These are phyloP conservation scores for Rousettus leschenaultii DNA, from an alignment of 2,113 vertebrate genomes.

Conservation along the genomic window DNA sequence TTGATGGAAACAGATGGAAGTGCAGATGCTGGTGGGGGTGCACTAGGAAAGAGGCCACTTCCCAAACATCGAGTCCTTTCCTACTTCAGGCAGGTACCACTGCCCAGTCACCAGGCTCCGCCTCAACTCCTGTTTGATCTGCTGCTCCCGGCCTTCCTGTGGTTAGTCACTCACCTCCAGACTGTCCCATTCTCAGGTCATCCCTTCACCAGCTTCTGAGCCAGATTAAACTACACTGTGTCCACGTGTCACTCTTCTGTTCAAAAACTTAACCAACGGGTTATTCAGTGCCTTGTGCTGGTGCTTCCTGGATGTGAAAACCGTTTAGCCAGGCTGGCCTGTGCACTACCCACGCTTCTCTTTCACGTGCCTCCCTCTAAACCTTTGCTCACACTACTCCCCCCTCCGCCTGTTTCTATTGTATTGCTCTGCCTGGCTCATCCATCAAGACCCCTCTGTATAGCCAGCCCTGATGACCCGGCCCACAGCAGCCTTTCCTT, in stretches of 20 bases:
- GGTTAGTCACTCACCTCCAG: background rate
- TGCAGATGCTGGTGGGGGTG: background rate
- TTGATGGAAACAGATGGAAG: background rate
- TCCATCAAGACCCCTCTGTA: background rate
- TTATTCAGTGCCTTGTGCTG: background rate
- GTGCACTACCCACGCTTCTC: background rate
- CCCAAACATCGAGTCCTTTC: background rate
- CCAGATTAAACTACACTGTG: background rate
- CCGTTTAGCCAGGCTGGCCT: background rate
- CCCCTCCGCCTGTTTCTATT: accelerated
- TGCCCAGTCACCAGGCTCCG: background rate
- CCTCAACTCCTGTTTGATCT: background rate
- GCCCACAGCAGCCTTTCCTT: background rate
- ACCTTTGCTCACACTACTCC: background rate
- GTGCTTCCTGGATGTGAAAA: background rate
- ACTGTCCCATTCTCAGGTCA: background rate
- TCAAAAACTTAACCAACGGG: background rate
- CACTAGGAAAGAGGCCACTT: background rate
- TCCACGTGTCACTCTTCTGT: background rate
- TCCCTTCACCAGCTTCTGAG: background rate
- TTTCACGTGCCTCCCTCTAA: background rate
- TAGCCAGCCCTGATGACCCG: background rate
- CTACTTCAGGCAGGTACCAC: background rate
- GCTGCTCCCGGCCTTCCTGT: background rate
- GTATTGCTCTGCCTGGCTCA: background rate